These are phyloP conservation scores for Clivina fossor DNA, from an alignment of 2,888 invertebrate species.

Conservation along the genomic window DNA sequence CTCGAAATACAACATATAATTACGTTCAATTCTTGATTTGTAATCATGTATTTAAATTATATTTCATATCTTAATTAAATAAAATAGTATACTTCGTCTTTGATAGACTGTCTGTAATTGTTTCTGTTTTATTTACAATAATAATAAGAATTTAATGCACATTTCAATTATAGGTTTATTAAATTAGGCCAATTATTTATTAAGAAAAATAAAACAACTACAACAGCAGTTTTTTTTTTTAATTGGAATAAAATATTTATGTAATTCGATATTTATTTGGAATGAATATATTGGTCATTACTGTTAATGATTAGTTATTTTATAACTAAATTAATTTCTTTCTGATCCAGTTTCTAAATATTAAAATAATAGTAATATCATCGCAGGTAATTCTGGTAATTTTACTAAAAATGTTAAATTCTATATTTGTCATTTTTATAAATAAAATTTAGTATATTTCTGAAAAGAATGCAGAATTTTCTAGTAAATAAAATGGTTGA, in stretches of 20 bases:
- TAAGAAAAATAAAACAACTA: too few relatives aligned
- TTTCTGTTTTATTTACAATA: background rate
- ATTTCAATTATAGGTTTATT: background rate
- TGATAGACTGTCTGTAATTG: background rate
- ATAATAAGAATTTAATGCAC: background rate
- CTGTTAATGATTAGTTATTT: slow-evolving; percentile 12
- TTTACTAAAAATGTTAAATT: too few relatives aligned
- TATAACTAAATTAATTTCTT: slow-evolving; percentile 13
- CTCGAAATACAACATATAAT: too few relatives aligned
- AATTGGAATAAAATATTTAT: slow-evolving; percentile 11
- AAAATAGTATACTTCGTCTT: background rate
- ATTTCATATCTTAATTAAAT: background rate
- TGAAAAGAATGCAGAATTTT: slow-evolving; percentile 20
- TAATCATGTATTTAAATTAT: too few relatives aligned
- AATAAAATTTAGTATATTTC: slow-evolving; percentile 12
- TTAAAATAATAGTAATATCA: slow-evolving; percentile 27
- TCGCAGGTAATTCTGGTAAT: slow-evolving; percentile 28
- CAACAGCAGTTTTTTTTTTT: background rate
- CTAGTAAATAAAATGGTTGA: too few relatives aligned
- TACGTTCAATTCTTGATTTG: too few relatives aligned
- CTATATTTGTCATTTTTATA: too few relatives aligned
- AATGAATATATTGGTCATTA: slow-evolving; percentile 30
- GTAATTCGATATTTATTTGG: slow-evolving; percentile 13
- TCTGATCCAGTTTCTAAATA: too few relatives aligned
- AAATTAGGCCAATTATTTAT: slow-evolving; percentile 18